Base-by-base conservation (phyloP, 2,888 invertebrate genomes). In the Patella caerulea region DNA sequence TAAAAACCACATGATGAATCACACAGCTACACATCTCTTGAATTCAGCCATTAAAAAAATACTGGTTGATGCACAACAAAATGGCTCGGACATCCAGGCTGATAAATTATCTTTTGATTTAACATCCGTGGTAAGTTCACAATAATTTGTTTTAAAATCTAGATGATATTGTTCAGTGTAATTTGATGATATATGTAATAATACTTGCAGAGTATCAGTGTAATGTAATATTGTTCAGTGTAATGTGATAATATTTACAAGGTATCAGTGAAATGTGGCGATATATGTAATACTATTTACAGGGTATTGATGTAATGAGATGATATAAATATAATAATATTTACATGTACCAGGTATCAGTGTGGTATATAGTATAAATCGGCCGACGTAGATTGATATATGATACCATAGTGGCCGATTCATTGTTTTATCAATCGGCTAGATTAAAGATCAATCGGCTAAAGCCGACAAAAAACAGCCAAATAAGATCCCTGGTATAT, bases 21-120 rank as follows among this genome's bases (percentile, higher is more conserved):
- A 99, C 98, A 99, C 92, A 96, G 98, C 98, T 53, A 99, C 99
- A 0, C 99, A 99, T 92, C 94, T 98, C 24, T 93, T 99, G 9
- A 98, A 99, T 92, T 96, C 95, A 92, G 97, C 97, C 17, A 93
- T 99, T 77, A 94, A 98, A 78, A 95, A 95, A 91, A 96, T 98
- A 45, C 93, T 99, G 70, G 96, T 96, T 12, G 83, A 84, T 17
- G 95, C 97, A 17, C 96, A 97, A 91, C 99, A 99, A 92, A 95
- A 96, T 89, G 98, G 99, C 52, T 99, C 99, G 0, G 93, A 97
- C 69, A 98, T 99, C 3, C 96, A 97, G 85, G 96, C 98, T 0
- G 97, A 99, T 90, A 94, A 96, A 87, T 93, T 99, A 76, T 94
- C 98, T 80, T 99, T 99, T 92, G 99, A 99, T 93, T 99, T 99